Percentiles rank a stretch among this genome's conserved stretches.
Evolutionary conservation across 1,140 invertebrate species (phyloP).

Genomic region (Pogonus chalceus): DNA sequence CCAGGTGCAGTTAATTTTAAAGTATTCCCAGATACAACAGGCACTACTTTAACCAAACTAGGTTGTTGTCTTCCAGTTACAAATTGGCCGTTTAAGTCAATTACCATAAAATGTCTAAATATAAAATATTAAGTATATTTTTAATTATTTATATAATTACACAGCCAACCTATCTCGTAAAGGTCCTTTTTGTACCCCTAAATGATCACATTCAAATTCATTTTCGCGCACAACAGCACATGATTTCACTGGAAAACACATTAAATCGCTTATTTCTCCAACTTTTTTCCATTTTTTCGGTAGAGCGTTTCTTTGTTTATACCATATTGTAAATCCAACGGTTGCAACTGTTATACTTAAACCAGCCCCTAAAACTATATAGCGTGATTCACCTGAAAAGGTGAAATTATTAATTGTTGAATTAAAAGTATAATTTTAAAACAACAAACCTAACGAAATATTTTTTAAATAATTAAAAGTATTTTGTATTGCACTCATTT

Average conservation of each 20-base stretch:
- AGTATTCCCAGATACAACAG: constrained; percentile 34
- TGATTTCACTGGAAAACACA: constrained; percentile 43
- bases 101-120: constrained; percentile 37
- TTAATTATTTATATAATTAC: not conserved
- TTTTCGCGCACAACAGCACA: constrained; percentile 34
- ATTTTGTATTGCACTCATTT: no score
- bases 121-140: not conserved
- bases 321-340: constrained; percentile 2
- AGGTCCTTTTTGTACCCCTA: constrained; percentile 41
- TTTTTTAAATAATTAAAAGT: no score
- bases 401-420: not conserved
- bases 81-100: constrained; percentile 39
- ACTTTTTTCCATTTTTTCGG: constrained; percentile 25
- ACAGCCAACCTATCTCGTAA: constrained; percentile 33
- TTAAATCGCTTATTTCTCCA: constrained; percentile 39
- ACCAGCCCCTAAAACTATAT: not conserved
- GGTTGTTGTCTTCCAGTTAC: constrained; percentile 41
- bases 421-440: not conserved
- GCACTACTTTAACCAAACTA: constrained; percentile 41
- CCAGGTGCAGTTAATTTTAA: constrained; percentile 39
- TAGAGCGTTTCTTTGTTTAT: not conserved
- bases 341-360: not conserved
- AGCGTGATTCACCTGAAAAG: not conserved
- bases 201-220: constrained; percentile 34
- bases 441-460: no score